Evolutionary conservation across 2,797 vertebrate genomes (phyloP).

Genomic region (Clarias platycephalus): DNA sequence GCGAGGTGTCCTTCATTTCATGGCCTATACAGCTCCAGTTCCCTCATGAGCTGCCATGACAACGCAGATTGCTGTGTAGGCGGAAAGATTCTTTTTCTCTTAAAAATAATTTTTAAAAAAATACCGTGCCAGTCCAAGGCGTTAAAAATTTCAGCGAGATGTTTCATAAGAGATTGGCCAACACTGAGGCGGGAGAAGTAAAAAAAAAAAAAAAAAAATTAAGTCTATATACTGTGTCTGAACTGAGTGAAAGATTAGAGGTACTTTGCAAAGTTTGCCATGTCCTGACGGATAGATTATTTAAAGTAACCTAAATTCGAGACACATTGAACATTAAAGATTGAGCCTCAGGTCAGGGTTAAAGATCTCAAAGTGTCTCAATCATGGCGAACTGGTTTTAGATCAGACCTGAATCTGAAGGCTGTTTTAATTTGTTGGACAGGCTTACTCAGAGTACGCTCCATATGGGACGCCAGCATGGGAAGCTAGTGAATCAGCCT

Average conservation of each 20-base stretch:
- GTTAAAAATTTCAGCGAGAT: neutral
- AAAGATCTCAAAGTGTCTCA: neutral
- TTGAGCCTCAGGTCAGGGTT: neutral
- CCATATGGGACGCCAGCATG: conserved; percentile 26
- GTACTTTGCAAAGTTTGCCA: neutral
- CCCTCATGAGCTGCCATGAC: conserved; percentile 63
- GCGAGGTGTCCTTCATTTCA: conserved; percentile 65
- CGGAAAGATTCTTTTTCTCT: conserved; percentile 62
- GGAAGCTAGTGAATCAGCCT: conserved; percentile 37
- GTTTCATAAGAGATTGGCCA: neutral
- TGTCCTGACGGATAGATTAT: neutral
- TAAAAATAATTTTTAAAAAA: neutral
- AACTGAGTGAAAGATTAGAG: neutral
- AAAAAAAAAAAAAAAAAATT: neutral
- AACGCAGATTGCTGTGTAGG: conserved; percentile 73
- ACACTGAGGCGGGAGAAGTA: neutral
- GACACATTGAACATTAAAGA: neutral
- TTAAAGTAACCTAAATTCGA: neutral
- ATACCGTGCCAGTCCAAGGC: conserved; percentile 47
- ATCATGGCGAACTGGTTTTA: neutral
- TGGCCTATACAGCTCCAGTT: conserved; percentile 61
- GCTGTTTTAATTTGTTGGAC: conserved; percentile 21
- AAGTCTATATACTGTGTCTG: neutral
- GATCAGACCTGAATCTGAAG: neutral
- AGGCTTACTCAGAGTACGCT: conserved; percentile 11